phyloP scores from a whole-genome alignment of 1,140 invertebrate species.

The Drosophila funebris region DNA sequence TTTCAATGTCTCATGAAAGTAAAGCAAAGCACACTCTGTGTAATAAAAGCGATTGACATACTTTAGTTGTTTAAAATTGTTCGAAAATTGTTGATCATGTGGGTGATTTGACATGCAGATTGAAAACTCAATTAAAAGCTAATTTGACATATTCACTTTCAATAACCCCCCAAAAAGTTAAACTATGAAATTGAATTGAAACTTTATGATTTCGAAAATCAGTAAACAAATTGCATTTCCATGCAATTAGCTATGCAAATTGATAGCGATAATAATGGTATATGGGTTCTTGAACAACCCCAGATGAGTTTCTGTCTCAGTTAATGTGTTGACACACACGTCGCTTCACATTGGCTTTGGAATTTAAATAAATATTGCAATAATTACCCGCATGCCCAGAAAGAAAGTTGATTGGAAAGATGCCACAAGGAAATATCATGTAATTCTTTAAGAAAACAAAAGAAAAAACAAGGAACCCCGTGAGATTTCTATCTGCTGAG shows the following conservation, averaged over 20 bases:
- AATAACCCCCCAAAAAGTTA: slow-evolving; percentile 33
- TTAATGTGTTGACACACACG: slow-evolving; percentile 41
- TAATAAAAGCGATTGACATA: slow-evolving; percentile 50
- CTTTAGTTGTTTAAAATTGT: no score
- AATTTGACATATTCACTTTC: slow-evolving; percentile 63
- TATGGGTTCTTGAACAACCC: slow-evolving; percentile 45
- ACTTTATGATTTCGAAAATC: slow-evolving; percentile 33
- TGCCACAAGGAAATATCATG: slow-evolving; percentile 25
- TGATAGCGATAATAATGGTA: slow-evolving; percentile 47
- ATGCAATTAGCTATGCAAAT: slow-evolving; percentile 74
- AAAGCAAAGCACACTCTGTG: slow-evolving; percentile 27
- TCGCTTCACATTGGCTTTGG: slow-evolving; percentile 3
- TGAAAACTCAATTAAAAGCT: slow-evolving; percentile 74
- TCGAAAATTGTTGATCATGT: slow-evolving; percentile 45
- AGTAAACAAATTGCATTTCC: slow-evolving; percentile 39
- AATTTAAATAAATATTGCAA: slow-evolving; percentile 33
- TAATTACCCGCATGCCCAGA: slow-evolving; percentile 69
- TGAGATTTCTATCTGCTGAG: slow-evolving; percentile 39
- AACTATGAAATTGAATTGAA: slow-evolving; percentile 28
- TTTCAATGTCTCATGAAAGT: slow-evolving; percentile 13
- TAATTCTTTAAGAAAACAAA: slow-evolving; percentile 67
- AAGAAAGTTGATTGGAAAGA: slow-evolving; percentile 22
- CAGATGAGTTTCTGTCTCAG: slow-evolving; percentile 13
- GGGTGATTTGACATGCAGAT: slow-evolving; percentile 77
- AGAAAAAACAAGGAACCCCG: slow-evolving; percentile 38